These are phyloP conservation scores for Chrysotoxum bicinctum DNA, from an alignment of 2,888 invertebrate genomes.

Conservation along the genomic window DNA sequence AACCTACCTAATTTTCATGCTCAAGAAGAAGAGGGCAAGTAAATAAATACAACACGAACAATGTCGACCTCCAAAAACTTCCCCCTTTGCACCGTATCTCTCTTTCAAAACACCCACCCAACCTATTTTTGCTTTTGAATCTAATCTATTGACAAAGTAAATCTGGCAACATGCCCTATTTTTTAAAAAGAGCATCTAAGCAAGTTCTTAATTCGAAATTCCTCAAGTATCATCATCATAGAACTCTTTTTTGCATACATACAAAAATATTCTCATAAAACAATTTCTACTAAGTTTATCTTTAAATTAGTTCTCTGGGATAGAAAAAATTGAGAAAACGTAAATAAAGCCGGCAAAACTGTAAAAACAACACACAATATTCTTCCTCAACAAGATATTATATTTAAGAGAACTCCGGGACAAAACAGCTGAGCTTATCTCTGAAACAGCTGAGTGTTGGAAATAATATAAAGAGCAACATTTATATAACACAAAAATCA, in stretches of 20 bases:
- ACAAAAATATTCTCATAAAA: neutral
- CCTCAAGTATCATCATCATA: neutral
- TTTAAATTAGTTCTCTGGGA: neutral
- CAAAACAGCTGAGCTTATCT: slow-evolving; percentile 9
- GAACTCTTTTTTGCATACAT: neutral
- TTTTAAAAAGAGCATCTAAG: neutral
- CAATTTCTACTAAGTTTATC: neutral
- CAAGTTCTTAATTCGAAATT: neutral
- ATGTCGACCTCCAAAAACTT: slow-evolving; percentile 52
- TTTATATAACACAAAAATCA: neutral
- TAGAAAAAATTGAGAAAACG: neutral
- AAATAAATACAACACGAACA: slow-evolving; percentile 33
- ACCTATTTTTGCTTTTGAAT: slow-evolving; percentile 4
- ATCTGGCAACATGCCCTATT: slow-evolving; percentile 46
- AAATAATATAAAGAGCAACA: neutral
- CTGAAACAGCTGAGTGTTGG: slow-evolving; percentile 6
- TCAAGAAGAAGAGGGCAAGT: neutral
- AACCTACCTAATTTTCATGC: neutral
- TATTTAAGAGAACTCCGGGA: neutral
- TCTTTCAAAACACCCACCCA: neutral
- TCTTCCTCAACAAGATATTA: too few relatives aligned
- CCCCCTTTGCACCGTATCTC: neutral
- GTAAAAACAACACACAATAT: neutral
- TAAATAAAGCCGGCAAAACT: slow-evolving; percentile 7
- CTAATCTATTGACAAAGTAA: slow-evolving; percentile 28